Conservation (phyloP, 2,797 vertebrate species). For the Lepilemur septentrionalis region DNA sequence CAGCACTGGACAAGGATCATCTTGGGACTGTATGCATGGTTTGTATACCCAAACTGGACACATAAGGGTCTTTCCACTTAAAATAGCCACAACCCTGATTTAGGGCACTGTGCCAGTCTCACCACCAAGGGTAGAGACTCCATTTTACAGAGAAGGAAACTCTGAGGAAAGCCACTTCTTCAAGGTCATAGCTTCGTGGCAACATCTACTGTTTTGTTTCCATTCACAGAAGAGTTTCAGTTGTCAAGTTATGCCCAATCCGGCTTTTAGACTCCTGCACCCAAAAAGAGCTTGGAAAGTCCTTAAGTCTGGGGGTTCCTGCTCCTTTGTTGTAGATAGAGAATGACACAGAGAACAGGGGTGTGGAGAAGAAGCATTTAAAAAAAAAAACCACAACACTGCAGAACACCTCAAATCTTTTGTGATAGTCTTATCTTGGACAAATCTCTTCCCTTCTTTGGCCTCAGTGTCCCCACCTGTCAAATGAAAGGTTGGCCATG, state of each 20-base stretch:
- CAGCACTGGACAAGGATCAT: slow-evolving; percentile 26
- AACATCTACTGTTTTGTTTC: slow-evolving; percentile 9
- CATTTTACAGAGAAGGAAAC: slow-evolving; percentile 29
- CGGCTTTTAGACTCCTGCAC: background rate
- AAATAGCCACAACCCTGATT: background rate
- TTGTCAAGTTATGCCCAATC: background rate
- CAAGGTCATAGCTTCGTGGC: slow-evolving; percentile 23
- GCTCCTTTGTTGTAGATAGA: no score
- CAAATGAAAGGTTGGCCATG: background rate
- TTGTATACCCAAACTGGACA: background rate
- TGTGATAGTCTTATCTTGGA: background rate
- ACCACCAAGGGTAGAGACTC: background rate
- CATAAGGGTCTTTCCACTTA: background rate
- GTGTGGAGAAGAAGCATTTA: background rate
- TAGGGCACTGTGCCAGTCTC: background rate
- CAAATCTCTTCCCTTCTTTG: background rate
- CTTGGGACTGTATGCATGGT: background rate
- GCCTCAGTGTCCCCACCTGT: background rate
- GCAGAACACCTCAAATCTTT: background rate
- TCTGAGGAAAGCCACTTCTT: slow-evolving; percentile 15
- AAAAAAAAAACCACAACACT: background rate
- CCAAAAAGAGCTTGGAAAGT: background rate
- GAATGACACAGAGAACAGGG: background rate
- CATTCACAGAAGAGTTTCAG: slow-evolving; percentile 49
- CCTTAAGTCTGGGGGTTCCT: background rate